A percentile compares a stretch with the other conserved stretches of the same genome.
Evolutionary conservation across 1,140 invertebrate genomes (phyloP).

Genomic region (Colletes gigas): DNA sequence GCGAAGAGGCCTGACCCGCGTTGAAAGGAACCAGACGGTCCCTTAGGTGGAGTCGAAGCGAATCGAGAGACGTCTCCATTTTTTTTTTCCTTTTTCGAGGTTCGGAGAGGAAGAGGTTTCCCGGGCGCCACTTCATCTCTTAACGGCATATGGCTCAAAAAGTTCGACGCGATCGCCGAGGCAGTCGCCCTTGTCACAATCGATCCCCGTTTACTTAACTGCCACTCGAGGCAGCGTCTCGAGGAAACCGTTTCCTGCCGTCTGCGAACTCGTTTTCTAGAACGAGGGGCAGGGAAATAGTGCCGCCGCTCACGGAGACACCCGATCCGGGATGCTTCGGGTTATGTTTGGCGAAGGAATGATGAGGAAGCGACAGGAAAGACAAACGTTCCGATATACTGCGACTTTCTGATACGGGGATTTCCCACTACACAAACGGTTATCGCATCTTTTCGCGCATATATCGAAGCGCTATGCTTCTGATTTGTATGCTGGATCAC

Average conservation of each 20-base stretch:
- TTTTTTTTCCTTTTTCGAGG: too few species aligned
- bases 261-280: not conserved
- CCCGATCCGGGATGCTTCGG: not conserved
- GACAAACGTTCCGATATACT: not conserved
- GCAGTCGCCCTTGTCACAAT: conserved; percentile 38
- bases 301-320: not conserved
- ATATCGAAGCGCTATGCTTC: not conserved
- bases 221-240: conserved; percentile 36
- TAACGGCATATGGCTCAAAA: conserved; percentile 42
- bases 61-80: not conserved
- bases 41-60: not conserved
- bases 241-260: conserved; percentile 29
- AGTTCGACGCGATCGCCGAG: conserved; percentile 47
- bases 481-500: too few species aligned
- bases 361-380: not conserved
- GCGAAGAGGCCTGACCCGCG: conserved; percentile 17
- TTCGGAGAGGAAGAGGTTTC: not conserved
- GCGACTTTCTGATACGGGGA: not conserved
- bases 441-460: too few species aligned
- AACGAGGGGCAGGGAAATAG: not conserved
- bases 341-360: not conserved
- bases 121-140: conserved; percentile 43
- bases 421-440: not conserved
- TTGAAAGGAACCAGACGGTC: conserved; percentile 43
- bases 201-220: conserved; percentile 65